phyloP scores from a whole-genome alignment of 2,113 vertebrate species.

The Abramis brama region DNA sequence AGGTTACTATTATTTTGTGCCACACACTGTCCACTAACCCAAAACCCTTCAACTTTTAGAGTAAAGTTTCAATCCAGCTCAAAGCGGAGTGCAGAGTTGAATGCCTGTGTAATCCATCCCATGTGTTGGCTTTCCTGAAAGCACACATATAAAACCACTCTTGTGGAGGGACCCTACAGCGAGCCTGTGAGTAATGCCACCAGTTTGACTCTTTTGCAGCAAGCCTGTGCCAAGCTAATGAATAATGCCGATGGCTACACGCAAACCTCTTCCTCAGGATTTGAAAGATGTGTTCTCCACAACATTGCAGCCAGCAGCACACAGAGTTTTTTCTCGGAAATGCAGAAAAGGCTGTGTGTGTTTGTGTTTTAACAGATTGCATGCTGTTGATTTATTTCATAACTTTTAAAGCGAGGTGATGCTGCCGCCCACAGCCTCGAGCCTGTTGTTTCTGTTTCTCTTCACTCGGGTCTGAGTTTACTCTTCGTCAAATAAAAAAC shows the following conservation, averaged over 20 bases:
- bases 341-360: constrained; percentile 17
- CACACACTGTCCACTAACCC: background rate
- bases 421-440: background rate
- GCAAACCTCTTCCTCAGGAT: constrained; percentile 68
- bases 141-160: constrained; percentile 66
- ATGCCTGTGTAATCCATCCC: constrained; percentile 57
- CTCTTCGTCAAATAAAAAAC: background rate
- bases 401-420: constrained; percentile 15
- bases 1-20: no score
- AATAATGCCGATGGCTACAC: constrained; percentile 69
- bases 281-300: constrained; percentile 66
- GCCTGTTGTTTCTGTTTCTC: background rate
- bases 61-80: background rate
- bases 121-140: constrained; percentile 59
- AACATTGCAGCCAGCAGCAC: constrained; percentile 60
- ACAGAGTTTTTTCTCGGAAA: constrained; percentile 10
- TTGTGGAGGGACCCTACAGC: constrained; percentile 64
- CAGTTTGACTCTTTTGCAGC: constrained; percentile 51
- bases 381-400: constrained; percentile 28
- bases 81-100: constrained; percentile 44
- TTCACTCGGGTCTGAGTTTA: background rate
- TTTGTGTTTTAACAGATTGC: constrained; percentile 23
- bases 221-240: constrained; percentile 69
- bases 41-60: background rate
- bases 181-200: constrained; percentile 58